A percentile compares a stretch with the other conserved stretches of the same genome.
These are phyloP conservation scores for Ctenomys sociabilis DNA, from an alignment of 2,113 vertebrate species.

Conservation along the genomic window DNA sequence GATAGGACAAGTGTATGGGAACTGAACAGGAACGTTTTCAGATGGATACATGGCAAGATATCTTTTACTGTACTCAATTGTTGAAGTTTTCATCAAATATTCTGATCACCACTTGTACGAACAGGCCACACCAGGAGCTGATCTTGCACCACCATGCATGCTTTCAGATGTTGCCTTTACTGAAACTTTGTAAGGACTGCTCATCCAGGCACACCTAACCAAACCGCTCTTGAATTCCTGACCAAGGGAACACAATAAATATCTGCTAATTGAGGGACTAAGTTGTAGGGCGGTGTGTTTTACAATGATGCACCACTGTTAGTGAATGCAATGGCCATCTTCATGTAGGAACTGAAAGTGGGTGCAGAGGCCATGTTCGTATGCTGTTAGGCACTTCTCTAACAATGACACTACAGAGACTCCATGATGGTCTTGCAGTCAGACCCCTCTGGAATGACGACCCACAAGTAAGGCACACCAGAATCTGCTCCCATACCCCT, in stretches of 20 bases:
- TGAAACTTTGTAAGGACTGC: neutral
- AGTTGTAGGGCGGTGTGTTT: neutral
- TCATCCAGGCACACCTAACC: neutral
- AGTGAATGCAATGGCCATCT: neutral
- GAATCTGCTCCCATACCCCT: neutral
- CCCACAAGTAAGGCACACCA: neutral
- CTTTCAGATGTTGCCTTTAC: neutral
- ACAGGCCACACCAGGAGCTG: accelerated
- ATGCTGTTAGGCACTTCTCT: neutral
- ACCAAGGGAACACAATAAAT: neutral
- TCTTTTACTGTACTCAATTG: neutral
- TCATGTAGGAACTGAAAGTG: neutral
- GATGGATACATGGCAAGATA: neutral
- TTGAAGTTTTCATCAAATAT: neutral
- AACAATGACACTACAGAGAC: neutral
- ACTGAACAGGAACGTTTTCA: neutral
- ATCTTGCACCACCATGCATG: no score
- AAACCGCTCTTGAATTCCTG: neutral
- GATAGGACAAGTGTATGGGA: neutral
- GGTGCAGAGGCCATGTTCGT: neutral
- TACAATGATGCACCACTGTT: neutral
- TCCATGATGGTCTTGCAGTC: neutral
- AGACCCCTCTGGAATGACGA: neutral
- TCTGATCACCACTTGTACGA: neutral
- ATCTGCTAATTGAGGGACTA: neutral